A percentile compares a stretch with the other conserved stretches of the same genome.
Evolutionary conservation across 2,113 vertebrate genomes (phyloP).

Genomic region (Seriola rivoliana): DNA sequence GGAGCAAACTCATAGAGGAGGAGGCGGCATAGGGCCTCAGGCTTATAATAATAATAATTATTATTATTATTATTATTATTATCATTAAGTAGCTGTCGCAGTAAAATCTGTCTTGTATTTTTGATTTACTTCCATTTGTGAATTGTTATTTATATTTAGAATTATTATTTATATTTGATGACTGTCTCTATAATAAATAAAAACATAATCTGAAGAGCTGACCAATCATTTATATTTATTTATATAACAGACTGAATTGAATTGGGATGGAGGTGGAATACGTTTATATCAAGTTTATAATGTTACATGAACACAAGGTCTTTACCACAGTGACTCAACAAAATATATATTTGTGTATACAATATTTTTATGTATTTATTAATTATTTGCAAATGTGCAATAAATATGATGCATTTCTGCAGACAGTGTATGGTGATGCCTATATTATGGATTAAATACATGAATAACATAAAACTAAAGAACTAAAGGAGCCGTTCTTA

Average conservation of each 20-base stretch:
- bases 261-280: not conserved
- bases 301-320: too few relatives aligned
- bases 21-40: not conserved
- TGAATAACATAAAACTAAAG: too few relatives aligned
- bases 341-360: too few relatives aligned
- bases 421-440: too few relatives aligned
- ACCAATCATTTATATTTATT: not conserved
- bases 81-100: not conserved
- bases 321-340: not conserved
- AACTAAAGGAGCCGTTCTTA: too few relatives aligned
- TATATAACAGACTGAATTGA: not conserved
- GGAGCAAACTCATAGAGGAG: constrained; percentile 17
- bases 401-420: too few relatives aligned
- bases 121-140: not conserved
- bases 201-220: not conserved
- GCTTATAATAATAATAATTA: not conserved
- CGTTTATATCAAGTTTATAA: too few relatives aligned
- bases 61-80: not conserved
- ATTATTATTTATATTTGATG: not conserved
- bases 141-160: too few relatives aligned
- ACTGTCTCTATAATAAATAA: too few relatives aligned
- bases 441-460: too few relatives aligned
- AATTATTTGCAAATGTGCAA: too few relatives aligned
- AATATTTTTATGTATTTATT: too few relatives aligned
- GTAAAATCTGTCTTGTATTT: not conserved